These are phyloP conservation scores for Pollenia griseotomentosa DNA, from an alignment of 2,888 invertebrate species.

Conservation along the genomic window DNA sequence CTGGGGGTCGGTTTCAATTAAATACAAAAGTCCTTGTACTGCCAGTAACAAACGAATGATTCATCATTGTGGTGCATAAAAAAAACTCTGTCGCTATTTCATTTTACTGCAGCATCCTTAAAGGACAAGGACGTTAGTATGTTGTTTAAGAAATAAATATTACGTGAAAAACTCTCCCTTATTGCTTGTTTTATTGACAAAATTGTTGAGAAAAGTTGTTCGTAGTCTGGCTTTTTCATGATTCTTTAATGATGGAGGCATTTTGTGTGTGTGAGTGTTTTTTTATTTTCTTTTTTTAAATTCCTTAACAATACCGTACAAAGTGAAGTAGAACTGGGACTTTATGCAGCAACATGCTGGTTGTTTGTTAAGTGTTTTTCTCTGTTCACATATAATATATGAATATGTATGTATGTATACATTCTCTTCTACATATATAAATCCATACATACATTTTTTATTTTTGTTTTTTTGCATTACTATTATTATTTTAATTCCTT, in stretches of 20 bases:
- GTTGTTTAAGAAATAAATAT: slow-evolving; percentile 23
- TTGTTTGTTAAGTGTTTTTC: slow-evolving; percentile 40
- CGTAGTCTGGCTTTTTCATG: slow-evolving; percentile 58
- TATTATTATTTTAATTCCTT: slow-evolving; percentile 42
- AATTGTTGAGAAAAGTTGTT: slow-evolving; percentile 59
- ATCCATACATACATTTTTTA: neutral
- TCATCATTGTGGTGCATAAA: slow-evolving; percentile 54
- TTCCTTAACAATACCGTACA: slow-evolving; percentile 59
- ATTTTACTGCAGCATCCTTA: slow-evolving; percentile 51
- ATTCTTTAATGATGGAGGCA: slow-evolving; percentile 44
- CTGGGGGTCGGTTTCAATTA: neutral
- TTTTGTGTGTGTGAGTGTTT: slow-evolving; percentile 24
- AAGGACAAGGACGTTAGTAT: slow-evolving; percentile 71
- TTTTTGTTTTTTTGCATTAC: neutral
- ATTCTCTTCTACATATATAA: neutral
- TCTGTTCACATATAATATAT: neutral
- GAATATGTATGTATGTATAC: too few species aligned
- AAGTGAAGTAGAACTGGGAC: slow-evolving; percentile 36
- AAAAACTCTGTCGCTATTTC: slow-evolving; percentile 27
- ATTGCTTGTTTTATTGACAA: slow-evolving; percentile 56
- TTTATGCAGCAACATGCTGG: slow-evolving; percentile 60
- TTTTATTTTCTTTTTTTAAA: neutral
- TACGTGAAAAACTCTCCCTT: slow-evolving; percentile 17
- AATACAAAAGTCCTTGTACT: neutral
- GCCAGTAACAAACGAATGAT: slow-evolving; percentile 26